Base-by-base conservation (phyloP, 1,140 invertebrate genomes). In the Drosophila sturtevanti region DNA sequence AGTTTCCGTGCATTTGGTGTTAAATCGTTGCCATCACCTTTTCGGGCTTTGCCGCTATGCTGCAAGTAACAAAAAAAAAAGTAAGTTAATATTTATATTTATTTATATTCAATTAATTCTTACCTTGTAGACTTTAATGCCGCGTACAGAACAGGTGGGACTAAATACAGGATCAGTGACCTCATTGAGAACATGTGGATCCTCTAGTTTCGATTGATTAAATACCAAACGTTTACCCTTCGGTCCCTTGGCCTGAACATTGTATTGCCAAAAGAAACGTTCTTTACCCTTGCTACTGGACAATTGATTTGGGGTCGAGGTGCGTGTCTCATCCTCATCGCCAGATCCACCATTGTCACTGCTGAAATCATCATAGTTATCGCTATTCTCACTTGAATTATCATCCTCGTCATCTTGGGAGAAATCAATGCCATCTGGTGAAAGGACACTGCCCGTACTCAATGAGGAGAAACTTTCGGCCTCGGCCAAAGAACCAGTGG, bases 221-320 rank as follows among this genome's bases (percentile, higher is more conserved):
- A 97, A 94, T 21, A 97, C 95, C 35, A 98, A 92, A 77, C 97
- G 93, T 85, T 97, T 97, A 51, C 98, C 97, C 93, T 99, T 99
- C 3, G 98, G 98, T 1, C 98, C 98, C 93, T 99, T 99, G 0
- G 98, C 97, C 93, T 99, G 98, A 4, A 99, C 97, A 93, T 99
- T 99, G 91, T 99, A 99, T 91, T 99, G 98, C 98, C 98, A 99
- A 92, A 99, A 99, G 92, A 95, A 99, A 64, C 96, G 94, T 86
- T 98, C 97, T 79, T 96, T 97, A 90, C 97, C 97, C 48, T 92
- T 92, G 44, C 86, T 60, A 89, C 91, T 61, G 79, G 79, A 61
- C 93, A 91, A 22, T 90, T 90, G 81, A 92, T 90, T 86, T 90
- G 93, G 77, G 86, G 91, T 90, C 92, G 93, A 86, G 31, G 90